These are phyloP conservation scores for Drosophila fungiperda DNA, from an alignment of 2,888 invertebrate species.

Conservation along the genomic window DNA sequence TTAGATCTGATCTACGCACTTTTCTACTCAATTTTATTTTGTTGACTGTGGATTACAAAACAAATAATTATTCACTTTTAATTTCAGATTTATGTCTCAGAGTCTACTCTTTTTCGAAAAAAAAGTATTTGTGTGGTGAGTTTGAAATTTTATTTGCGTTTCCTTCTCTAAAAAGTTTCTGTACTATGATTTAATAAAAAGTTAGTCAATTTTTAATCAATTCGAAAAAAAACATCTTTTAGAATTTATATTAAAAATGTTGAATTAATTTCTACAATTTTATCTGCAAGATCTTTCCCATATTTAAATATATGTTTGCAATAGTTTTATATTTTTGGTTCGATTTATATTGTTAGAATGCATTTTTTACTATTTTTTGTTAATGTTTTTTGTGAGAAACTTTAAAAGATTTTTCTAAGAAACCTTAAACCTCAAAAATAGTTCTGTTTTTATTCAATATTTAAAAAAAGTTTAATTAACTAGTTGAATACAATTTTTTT, in stretches of 20 bases:
- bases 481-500: not conserved
- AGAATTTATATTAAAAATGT: not conserved
- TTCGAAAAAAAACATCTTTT: not conserved
- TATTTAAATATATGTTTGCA: not conserved
- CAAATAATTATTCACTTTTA: slow-evolving; percentile 2
- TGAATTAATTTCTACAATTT: not conserved
- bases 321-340: not conserved
- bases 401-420: not conserved
- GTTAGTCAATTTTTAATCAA: not conserved
- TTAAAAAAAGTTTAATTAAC: not conserved
- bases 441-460: not conserved
- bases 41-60: slow-evolving; percentile 38
- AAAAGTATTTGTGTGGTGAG: not conserved
- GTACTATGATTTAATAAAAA: not conserved
- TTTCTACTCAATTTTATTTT: slow-evolving; percentile 26
- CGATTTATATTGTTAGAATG: not conserved
- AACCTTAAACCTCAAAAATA: not conserved
- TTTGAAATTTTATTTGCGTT: not conserved
- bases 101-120: not conserved
- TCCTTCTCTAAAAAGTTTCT: not conserved
- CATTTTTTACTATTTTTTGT: not conserved
- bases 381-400: not conserved
- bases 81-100: not conserved
- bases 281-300: not conserved
- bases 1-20: slow-evolving; percentile 38